Conservation (phyloP, 2,113 vertebrate species). For the Xenus cinereus region DNA sequence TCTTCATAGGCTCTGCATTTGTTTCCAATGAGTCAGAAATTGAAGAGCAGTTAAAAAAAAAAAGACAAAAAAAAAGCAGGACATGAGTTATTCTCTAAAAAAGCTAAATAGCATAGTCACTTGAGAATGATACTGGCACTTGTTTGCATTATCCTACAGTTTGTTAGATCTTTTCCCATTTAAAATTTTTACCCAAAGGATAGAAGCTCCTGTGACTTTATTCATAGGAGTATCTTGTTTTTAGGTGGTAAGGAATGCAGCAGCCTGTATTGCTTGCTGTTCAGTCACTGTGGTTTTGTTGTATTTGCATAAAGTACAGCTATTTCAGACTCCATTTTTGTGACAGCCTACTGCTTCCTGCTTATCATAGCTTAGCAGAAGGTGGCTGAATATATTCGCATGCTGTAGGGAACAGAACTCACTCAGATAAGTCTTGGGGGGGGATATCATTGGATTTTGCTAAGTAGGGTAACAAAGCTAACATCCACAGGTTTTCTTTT, state of each 20-base stretch:
- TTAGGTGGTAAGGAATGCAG: background rate
- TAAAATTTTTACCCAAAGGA: background rate
- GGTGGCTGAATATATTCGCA: slow-evolving; percentile 42
- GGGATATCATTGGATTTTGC: background rate
- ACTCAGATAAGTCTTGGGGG: background rate
- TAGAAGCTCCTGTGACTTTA: background rate
- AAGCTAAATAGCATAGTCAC: background rate
- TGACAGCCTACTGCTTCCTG: slow-evolving; percentile 58
- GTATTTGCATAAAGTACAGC: slow-evolving; percentile 53
- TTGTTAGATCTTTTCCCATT: background rate
- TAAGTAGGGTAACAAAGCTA: slow-evolving; percentile 15
- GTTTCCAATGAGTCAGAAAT: slow-evolving; percentile 37
- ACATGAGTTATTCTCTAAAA: background rate
- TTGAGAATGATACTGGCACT: background rate
- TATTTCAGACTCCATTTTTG: slow-evolving; percentile 49
- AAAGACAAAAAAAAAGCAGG: background rate
- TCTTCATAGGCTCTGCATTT: slow-evolving; percentile 16
- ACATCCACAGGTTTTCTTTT: slow-evolving; percentile 6
- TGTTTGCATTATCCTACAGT: slow-evolving; percentile 7
- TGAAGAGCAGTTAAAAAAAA: background rate
- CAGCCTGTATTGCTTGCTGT: background rate
- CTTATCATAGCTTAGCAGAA: slow-evolving; percentile 61
- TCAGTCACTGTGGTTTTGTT: background rate
- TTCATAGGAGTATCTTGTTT: background rate
- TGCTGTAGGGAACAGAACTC: slow-evolving; percentile 15